Evolutionary conservation across 1,140 invertebrate species (phyloP), one percentile per base, ranked within the genome.

Genomic region (Hyles vespertilio): DNA sequence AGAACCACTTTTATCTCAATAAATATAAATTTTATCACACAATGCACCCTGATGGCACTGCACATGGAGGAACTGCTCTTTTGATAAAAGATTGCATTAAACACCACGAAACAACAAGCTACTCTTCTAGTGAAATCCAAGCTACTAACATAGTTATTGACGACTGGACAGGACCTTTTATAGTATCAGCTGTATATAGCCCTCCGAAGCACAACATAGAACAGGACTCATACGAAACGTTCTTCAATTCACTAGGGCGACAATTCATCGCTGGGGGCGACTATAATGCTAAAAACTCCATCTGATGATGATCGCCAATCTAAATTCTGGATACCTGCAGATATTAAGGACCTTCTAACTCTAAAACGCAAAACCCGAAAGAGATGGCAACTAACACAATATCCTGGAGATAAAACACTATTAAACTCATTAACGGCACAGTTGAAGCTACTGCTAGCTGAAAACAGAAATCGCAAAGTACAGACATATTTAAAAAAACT

Each of bases 221-320:
- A 48, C 44, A 59, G 33, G 22, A 74, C 9, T 44, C 85, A 1
- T 87, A 73, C 53, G 44, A 40, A n/a, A 33, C 61, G 6, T 78
- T 76, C 48, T 77, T 89, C 55, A 59, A 65, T 12, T 62, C 56
- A 5, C 56, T 89, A 11, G 82, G 84, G 5, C 49, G 56, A 6
- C 62, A 65, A 53, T 87, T 85, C 59, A 67, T 89, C 32, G 72
- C 66, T 3, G 80, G 70, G 0, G 77, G 76, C 2, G 74, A 86
- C 48, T 84, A 67, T 12, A 86, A 83, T 50, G 74, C 72, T 3
- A 84, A 84, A 60, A 70, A 80, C 12, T 58, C 46, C 3, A 36
- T 57, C 10, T 85, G 5, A 11, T 2, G 10, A 49, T 4, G 8
- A 11, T 7, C 12, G n/a, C 22, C 46, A 11, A 5, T 4, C 5